phyloP scores from a whole-genome alignment of 2,113 vertebrate species.

The Sturnus vulgaris region DNA sequence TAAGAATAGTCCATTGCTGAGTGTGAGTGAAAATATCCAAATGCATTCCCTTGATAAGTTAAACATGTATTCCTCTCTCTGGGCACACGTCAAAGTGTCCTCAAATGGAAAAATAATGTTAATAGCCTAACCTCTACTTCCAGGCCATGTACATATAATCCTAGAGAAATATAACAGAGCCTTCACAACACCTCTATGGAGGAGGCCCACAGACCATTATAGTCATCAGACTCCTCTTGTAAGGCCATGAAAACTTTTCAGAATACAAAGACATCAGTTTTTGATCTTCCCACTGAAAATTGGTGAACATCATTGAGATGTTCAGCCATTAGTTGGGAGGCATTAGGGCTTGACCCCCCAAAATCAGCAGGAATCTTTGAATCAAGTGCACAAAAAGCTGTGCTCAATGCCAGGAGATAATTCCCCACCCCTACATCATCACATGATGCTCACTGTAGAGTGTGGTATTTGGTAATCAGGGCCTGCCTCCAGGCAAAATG shows the following conservation, averaged over 20 bases:
- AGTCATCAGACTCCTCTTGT: not conserved
- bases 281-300: not conserved
- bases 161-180: not conserved
- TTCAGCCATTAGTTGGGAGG: not conserved
- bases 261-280: not conserved
- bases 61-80: not conserved
- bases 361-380: not conserved
- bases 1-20: conserved; percentile 27
- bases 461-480: not conserved
- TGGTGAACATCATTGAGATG: not conserved
- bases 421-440: not conserved
- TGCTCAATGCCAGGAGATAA: not conserved
- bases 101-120: conserved; percentile 4
- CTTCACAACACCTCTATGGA: not conserved
- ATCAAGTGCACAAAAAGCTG: not conserved
- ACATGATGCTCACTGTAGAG: not conserved
- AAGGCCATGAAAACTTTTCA: not conserved
- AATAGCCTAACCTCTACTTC: not conserved
- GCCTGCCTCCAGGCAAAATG: not conserved
- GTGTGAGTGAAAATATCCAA: conserved; percentile 30
- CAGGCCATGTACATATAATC: not conserved
- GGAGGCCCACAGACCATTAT: not conserved
- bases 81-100: not conserved
- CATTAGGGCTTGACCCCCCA: not conserved
- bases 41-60: conserved; percentile 22